Conservation (phyloP, 1,140 invertebrate species). For the Palaemon carinicauda region DNA sequence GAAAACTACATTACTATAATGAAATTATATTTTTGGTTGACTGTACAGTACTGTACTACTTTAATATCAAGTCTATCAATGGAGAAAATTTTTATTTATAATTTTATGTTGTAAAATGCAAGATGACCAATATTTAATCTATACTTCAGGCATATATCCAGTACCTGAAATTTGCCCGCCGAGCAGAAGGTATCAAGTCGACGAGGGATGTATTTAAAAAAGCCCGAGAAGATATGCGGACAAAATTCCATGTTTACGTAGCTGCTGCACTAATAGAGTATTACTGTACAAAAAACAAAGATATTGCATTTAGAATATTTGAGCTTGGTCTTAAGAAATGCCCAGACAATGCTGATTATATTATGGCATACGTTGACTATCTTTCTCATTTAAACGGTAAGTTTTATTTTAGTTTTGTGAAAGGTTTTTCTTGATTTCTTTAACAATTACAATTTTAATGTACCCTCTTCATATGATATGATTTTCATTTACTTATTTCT, state of each 20-base stretch:
- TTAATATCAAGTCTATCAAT: too few relatives aligned
- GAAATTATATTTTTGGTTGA: too few relatives aligned
- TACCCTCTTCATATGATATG: too few relatives aligned
- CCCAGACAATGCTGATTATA: constrained; percentile 91
- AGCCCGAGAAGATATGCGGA: constrained; percentile 88
- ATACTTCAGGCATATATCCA: constrained; percentile 88
- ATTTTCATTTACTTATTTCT: too few relatives aligned
- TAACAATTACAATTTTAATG: too few relatives aligned
- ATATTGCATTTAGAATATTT: constrained; percentile 97
- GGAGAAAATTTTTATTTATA: neutral
- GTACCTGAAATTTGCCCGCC: constrained; percentile 97
- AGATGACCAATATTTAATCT: constrained; percentile 24
- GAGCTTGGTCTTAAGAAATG: constrained; percentile 98
- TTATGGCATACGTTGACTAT: constrained; percentile 96
- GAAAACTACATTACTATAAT: too few relatives aligned
- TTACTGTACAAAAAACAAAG: constrained; percentile 99
- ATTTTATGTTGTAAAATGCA: neutral
- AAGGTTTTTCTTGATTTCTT: too few relatives aligned
- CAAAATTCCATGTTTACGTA: constrained; percentile 92
- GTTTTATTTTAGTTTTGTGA: constrained; percentile 50
- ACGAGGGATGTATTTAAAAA: constrained; percentile 94
- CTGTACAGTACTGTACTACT: neutral
- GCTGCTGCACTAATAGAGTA: constrained; percentile 99
- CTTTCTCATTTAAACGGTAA: constrained; percentile 96
- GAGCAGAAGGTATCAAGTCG: constrained; percentile 97